Percentiles rank a stretch among this genome's conserved stretches.
These are phyloP conservation scores for Nephotettix cincticeps DNA, from an alignment of 1,140 invertebrate species.

Conservation along the genomic window DNA sequence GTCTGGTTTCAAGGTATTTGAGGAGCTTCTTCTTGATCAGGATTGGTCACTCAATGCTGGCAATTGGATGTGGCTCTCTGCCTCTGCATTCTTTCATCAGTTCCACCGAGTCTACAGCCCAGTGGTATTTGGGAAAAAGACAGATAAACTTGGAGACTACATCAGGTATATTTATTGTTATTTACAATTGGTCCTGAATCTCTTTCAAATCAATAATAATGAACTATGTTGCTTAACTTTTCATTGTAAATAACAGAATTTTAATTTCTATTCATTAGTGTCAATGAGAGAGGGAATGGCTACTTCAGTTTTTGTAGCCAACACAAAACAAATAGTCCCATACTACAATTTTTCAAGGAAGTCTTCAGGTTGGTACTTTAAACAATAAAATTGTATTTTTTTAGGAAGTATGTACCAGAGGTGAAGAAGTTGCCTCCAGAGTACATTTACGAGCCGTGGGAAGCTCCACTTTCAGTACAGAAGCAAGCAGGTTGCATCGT, in stretches of 20 bases:
- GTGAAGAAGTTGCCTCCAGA: slow-evolving; percentile 80
- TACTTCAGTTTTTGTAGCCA: too few relatives aligned
- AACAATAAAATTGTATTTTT: too few relatives aligned
- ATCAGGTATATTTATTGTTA: slow-evolving; percentile 64
- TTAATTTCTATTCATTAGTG: too few relatives aligned
- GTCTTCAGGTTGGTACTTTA: too few relatives aligned
- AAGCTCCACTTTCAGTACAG: slow-evolving; percentile 75
- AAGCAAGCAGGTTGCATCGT: slow-evolving; percentile 75
- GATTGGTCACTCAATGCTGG: slow-evolving; percentile 93
- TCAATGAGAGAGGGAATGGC: too few relatives aligned
- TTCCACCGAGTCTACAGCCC: slow-evolving; percentile 92
- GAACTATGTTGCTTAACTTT: too few relatives aligned
- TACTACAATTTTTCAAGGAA: too few relatives aligned
- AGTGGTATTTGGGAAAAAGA: slow-evolving; percentile 84
- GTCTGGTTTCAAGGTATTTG: slow-evolving; percentile 89
- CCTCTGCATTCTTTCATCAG: slow-evolving; percentile 89
- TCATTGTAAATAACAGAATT: too few relatives aligned
- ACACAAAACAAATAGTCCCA: too few relatives aligned
- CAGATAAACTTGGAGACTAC: slow-evolving; percentile 87
- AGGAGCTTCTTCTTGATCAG: slow-evolving; percentile 83
- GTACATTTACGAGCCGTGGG: slow-evolving; percentile 91
- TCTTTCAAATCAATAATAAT: too few relatives aligned
- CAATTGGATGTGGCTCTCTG: slow-evolving; percentile 92
- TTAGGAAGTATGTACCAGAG: slow-evolving; percentile 76
- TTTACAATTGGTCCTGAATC: too few relatives aligned